Base-by-base conservation (phyloP, 2,888 invertebrate genomes). In the Criorhina ranunculi region DNA sequence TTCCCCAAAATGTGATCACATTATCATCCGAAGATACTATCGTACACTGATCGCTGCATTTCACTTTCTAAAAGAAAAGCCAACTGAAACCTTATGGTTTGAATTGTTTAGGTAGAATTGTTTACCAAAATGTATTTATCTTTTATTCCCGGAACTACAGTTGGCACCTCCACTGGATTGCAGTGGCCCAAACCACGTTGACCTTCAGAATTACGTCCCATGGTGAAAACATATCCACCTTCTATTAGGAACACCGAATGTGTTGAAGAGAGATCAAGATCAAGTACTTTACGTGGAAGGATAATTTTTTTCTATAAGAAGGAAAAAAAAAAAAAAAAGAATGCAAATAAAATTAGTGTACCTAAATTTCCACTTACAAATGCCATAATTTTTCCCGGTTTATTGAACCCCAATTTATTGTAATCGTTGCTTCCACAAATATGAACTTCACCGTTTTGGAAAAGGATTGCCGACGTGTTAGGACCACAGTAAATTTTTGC, bases 1-100 rank as follows among this genome's bases (percentile, higher is more conserved):
- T 93, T 17, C 96, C 96, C 95, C 95, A 96, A 88, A 95, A 94
- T 87, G 94, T 94, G 7, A 96, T 91, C 24, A 94, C 93, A 89
- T 95, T 95, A 86, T 95, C 94, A 44, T 93, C 92, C 0, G 95
- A 95, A 3, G 93, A 93, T 7, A 94, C 94, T n/a, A 95, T 92
- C 0, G 95, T 94, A 89, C 94, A 95, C 19, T 94, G 93, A 29
- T 94, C 93, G 11, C 94, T 95, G 90, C 95, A 95, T 86, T 93
- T 92, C 8, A 94, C 93, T 89, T 93, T 93, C 95, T 95, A 89
- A 37, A 89, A 88, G 69, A 82, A 88, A 31, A 79, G 17, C 19
- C 11, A 53, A 40, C 0, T 35, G n/a, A 15, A 42, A 24, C 9
- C 19, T 5, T 37, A 40, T 9, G 0, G 5, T 17, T 0, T 9